Evolutionary conservation across 2,113 vertebrate species (phyloP).

Genomic region (Saguinus imperator): DNA sequence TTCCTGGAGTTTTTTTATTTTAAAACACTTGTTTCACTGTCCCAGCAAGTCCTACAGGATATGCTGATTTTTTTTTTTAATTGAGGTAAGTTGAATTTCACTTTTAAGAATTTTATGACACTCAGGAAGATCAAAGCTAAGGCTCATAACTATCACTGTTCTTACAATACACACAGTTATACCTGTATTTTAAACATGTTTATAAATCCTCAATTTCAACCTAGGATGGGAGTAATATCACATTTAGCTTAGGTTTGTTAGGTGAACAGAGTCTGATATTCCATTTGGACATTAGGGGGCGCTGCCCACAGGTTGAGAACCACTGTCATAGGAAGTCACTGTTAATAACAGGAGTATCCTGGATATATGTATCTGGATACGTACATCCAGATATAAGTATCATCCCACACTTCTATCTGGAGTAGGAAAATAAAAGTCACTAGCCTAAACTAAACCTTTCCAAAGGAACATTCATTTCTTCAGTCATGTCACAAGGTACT

Average conservation of each 20-base stretch:
- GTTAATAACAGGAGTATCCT: background rate
- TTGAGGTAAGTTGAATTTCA: background rate
- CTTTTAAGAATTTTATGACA: background rate
- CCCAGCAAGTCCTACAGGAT: background rate
- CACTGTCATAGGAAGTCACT: background rate
- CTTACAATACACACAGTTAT: background rate
- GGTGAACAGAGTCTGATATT: background rate
- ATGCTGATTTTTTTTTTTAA: background rate
- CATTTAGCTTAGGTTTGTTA: background rate
- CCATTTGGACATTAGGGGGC: background rate
- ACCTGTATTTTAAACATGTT: background rate
- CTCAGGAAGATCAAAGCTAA: background rate
- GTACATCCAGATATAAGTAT: no score
- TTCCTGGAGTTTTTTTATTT: background rate
- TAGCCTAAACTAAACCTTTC: background rate
- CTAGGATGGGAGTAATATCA: background rate
- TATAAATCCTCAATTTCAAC: background rate
- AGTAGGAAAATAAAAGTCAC: background rate
- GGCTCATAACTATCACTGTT: background rate
- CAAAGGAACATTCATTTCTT: background rate
- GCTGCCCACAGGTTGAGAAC: background rate
- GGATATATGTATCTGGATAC: no score
- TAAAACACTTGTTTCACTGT: background rate
- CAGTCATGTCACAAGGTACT: background rate
- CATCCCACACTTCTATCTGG: background rate